Evolutionary conservation across 2,797 vertebrate species (phyloP).

Genomic region (Coregonus ussuriensis): DNA sequence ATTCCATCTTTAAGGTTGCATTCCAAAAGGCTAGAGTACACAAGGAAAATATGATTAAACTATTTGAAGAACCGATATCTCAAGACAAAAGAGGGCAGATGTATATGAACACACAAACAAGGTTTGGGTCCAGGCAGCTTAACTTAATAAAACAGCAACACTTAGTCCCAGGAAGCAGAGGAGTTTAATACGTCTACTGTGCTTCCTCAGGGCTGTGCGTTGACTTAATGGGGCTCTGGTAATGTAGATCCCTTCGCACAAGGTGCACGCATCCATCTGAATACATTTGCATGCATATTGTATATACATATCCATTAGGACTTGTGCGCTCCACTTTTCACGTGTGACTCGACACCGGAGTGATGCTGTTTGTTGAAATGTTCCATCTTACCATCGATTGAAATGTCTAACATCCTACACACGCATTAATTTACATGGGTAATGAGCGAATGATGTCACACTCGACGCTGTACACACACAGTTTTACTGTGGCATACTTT

Average conservation of each 20-base stretch:
- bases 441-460: constrained; percentile 2
- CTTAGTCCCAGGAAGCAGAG: background rate
- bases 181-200: constrained; percentile 7
- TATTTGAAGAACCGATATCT: too few relatives aligned
- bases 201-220: background rate
- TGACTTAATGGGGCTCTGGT: constrained; percentile 20
- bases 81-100: background rate
- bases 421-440: constrained; percentile 1
- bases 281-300: constrained; percentile 37
- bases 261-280: constrained; percentile 15
- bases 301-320: constrained; percentile 9
- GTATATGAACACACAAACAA: background rate
- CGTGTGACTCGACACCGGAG: background rate
- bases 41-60: too few relatives aligned
- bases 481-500: background rate
- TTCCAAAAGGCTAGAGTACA: background rate
- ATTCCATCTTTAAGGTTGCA: background rate
- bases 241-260: constrained; percentile 10
- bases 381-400: background rate
- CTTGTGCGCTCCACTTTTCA: background rate
- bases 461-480: background rate
- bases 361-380: background rate
- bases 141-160: background rate
- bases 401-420: background rate
- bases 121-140: background rate